These are phyloP conservation scores for Diaperis boleti DNA, from an alignment of 2,888 invertebrate species.

Conservation along the genomic window DNA sequence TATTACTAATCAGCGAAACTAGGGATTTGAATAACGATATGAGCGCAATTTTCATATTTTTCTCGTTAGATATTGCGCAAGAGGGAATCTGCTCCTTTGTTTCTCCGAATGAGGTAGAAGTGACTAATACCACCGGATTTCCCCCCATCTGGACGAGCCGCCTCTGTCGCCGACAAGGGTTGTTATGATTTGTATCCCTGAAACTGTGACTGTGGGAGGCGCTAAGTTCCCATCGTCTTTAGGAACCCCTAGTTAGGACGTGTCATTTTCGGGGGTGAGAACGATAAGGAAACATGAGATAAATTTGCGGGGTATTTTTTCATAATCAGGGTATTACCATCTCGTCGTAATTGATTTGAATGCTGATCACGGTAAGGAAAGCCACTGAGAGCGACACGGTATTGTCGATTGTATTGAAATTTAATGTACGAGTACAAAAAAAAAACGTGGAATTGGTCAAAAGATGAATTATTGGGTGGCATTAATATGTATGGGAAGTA, in stretches of 20 bases:
- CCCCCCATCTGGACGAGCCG: slow-evolving; percentile 39
- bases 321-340: slow-evolving; percentile 5
- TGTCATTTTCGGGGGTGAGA: slow-evolving; percentile 55
- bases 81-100: too few relatives aligned
- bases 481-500: background rate
- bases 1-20: too few relatives aligned
- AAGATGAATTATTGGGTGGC: background rate
- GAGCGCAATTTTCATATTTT: too few relatives aligned
- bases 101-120: slow-evolving; percentile 23
- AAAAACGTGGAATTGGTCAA: background rate
- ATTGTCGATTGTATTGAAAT: slow-evolving; percentile 41
- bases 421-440: slow-evolving; percentile 5
- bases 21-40: too few relatives aligned
- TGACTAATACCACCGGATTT: slow-evolving; percentile 9
- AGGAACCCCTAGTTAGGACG: slow-evolving; percentile 53
- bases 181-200: slow-evolving; percentile 62
- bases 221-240: slow-evolving; percentile 58
- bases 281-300: slow-evolving; percentile 42
- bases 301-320: slow-evolving; percentile 19
- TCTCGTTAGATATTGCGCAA: too few relatives aligned
- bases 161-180: slow-evolving; percentile 57
- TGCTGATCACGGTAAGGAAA: slow-evolving; percentile 11
- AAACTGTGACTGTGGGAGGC: slow-evolving; percentile 60
- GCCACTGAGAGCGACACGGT: too few relatives aligned
- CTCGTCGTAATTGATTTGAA: slow-evolving; percentile 17